Evolutionary conservation across 2,797 vertebrate genomes (phyloP), one percentile per base, ranked within the genome.

Genomic region (Rachycentron canadum): DNA sequence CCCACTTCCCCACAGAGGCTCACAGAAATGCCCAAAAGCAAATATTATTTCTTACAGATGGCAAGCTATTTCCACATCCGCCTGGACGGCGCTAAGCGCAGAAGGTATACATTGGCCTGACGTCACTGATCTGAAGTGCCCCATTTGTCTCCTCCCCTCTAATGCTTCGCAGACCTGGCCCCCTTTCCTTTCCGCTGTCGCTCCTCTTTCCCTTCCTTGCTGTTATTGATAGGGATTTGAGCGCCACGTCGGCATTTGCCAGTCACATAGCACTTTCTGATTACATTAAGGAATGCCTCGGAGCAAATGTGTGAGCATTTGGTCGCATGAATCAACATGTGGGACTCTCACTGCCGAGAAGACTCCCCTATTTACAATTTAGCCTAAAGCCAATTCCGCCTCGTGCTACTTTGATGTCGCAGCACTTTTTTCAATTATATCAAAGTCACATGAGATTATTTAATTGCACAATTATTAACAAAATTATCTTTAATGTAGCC

Each of bases 381-480:
- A 3, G 74, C 83, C 81, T n/a, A 34, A 64, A 77, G 81, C 78
- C 49, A 56, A 4, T 70, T 73, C 69, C 52, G 47, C 65, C n/a
- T 59, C 75, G 72, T 36, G 13, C 81, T 11, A 25, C 80, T 89
- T 89, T 89, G 87, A 89, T 91, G 85, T 86, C 50, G 1, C 82
- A 76, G 83, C 83, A 69, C 43, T 40, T 74, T 81, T 91, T 91
- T 88, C 86, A 85, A 89, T 93, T 89, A 90, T 60, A 76, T 73
- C 65, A 36, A 68, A 82, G 85, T 92, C 91, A 87, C 86, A 79
- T 45, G 66, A 84, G 84, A 91, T 92, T 86, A 88, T 92, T 91
- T 90, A 92, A 95, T 91, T 88, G 88, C 78, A 71, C 85, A 81
- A 94, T 93, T 94, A 93, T 94, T 90, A 92, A 77, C 75, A 86